phyloP scores from a whole-genome alignment of 1,140 invertebrate species.

The Cylas formicarius region DNA sequence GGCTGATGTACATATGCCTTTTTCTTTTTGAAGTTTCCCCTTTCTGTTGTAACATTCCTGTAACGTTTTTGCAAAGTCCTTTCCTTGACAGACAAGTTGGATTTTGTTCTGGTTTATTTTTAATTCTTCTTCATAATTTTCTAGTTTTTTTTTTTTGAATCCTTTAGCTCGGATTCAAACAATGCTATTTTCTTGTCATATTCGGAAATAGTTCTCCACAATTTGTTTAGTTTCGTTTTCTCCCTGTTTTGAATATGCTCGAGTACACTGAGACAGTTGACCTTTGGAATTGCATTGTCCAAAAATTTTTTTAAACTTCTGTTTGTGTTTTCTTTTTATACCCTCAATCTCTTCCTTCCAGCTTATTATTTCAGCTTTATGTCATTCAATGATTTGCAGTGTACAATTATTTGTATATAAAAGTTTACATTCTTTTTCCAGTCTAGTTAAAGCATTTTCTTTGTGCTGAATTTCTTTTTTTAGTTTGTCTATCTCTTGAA shows the following conservation, averaged over 20 bases:
- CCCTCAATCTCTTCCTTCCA: conserved; percentile 56
- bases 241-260: conserved; percentile 46
- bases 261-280: conserved; percentile 55
- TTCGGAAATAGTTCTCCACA: conserved; percentile 51
- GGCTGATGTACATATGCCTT: conserved; percentile 41
- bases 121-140: conserved; percentile 38
- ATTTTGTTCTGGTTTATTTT: conserved; percentile 36
- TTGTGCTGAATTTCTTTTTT: conserved; percentile 47
- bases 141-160: conserved; percentile 32
- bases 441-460: conserved; percentile 43
- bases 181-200: conserved; percentile 50
- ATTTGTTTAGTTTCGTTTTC: conserved; percentile 47
- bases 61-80: conserved; percentile 39
- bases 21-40: conserved; percentile 42
- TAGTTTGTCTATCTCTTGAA: conserved; percentile 44
- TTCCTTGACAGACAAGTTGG: conserved; percentile 39
- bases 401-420: conserved; percentile 43
- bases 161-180: conserved; percentile 31
- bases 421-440: conserved; percentile 47
- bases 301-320: conserved; percentile 53
- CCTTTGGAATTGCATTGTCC: conserved; percentile 50
- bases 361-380: conserved; percentile 35
- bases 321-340: conserved; percentile 54
- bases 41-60: conserved; percentile 36
- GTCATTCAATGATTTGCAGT: conserved; percentile 38